A percentile compares a stretch with the other conserved stretches of the same genome.
Conservation (phyloP, 2,113 vertebrate species). For the Passer domesticus region DNA sequence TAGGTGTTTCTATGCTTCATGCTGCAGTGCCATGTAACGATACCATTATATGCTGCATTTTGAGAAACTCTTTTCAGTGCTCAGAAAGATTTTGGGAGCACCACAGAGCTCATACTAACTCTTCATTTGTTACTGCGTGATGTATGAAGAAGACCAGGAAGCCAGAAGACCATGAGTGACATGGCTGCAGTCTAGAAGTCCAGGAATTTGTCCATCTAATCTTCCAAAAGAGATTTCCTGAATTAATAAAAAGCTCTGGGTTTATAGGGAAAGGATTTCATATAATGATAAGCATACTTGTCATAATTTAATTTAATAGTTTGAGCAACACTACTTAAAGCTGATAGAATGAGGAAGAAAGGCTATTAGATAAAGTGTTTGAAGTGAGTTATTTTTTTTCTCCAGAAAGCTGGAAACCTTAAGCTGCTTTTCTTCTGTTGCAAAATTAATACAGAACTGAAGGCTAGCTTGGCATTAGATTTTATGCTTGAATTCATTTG, state of each 20-base stretch:
- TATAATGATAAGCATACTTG: neutral
- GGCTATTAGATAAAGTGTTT: neutral
- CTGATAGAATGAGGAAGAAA: neutral
- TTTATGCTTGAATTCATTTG: neutral
- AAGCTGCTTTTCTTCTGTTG: neutral
- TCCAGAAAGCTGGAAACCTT: neutral
- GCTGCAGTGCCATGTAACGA: neutral
- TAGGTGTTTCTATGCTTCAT: neutral
- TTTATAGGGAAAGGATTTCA: neutral
- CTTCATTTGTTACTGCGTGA: neutral
- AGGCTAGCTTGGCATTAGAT: neutral
- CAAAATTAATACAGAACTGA: neutral
- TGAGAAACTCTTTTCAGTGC: neutral
- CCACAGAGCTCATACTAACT: neutral
- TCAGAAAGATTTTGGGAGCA: neutral
- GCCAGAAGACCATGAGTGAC: neutral
- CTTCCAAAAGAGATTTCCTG: neutral
- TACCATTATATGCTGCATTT: neutral
- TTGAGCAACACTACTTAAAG: neutral
- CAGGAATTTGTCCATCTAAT: neutral
- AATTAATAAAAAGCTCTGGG: neutral
- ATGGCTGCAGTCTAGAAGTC: neutral
- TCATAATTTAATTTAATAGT: neutral
- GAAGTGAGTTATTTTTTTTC: neutral
- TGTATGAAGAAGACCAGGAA: neutral